These are phyloP conservation scores for Bombus huntii DNA, from an alignment of 1,140 invertebrate genomes.

Conservation along the genomic window DNA sequence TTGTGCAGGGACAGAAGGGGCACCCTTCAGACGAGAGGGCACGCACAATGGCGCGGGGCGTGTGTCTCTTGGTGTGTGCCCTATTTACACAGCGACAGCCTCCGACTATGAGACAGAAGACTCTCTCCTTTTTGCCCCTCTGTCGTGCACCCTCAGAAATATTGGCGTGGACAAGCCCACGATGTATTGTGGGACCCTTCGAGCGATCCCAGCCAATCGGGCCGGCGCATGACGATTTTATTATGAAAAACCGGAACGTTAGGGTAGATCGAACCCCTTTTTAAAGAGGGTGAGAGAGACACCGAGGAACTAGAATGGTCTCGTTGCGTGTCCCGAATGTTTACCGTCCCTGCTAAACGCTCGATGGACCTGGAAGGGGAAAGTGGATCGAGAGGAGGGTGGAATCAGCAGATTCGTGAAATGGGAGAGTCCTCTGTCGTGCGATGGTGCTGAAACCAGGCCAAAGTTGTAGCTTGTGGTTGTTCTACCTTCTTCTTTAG, in stretches of 20 bases:
- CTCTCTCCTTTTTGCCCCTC: slow-evolving; percentile 68
- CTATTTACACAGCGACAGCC: slow-evolving; percentile 73
- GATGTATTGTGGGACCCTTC: slow-evolving; percentile 64
- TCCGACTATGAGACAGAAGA: slow-evolving; percentile 53
- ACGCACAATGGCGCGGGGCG: slow-evolving; percentile 54
- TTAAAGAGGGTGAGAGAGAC: slow-evolving; percentile 45
- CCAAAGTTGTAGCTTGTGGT: not conserved
- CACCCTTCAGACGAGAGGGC: slow-evolving; percentile 63
- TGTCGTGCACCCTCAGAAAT: slow-evolving; percentile 60
- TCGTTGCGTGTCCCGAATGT: slow-evolving; percentile 72
- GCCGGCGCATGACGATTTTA: slow-evolving; percentile 67
- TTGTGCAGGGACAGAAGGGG: slow-evolving; percentile 67
- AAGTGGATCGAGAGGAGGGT: not conserved
- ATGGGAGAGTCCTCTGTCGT: not conserved
- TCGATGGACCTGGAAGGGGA: not conserved
- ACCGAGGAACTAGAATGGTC: slow-evolving; percentile 46
- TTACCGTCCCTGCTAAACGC: slow-evolving; percentile 70
- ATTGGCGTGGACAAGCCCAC: slow-evolving; percentile 74
- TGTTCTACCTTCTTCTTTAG: not conserved
- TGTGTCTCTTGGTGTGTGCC: slow-evolving; percentile 69
- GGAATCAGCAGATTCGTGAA: not conserved
- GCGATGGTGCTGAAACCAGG: not conserved
- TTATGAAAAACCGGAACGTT: slow-evolving; percentile 69
- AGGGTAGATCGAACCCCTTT: slow-evolving; percentile 67
- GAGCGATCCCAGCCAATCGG: slow-evolving; percentile 67